These are phyloP conservation scores for Hemicentrotus pulcherrimus DNA, from an alignment of 35 echinoderm and acorn worm genomes.

Conservation along the genomic window DNA sequence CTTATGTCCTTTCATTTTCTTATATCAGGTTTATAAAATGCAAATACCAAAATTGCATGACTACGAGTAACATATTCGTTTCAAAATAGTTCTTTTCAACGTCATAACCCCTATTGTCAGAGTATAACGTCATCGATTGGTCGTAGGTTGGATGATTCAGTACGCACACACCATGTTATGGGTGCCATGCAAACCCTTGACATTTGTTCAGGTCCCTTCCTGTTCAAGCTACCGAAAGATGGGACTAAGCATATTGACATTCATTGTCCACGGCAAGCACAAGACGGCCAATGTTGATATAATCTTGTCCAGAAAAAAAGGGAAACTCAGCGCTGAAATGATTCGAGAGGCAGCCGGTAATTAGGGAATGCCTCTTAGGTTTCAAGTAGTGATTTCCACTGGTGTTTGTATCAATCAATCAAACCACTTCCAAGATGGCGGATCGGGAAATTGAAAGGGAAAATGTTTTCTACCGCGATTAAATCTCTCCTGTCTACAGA, in stretches of 20 bases:
- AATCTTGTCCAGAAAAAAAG: neutral
- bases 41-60: no score
- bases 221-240: neutral
- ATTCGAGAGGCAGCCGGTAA: neutral
- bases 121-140: no score
- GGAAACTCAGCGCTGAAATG: neutral
- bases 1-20: no score
- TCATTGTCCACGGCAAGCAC: neutral
- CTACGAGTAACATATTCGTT: no score
- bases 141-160: neutral
- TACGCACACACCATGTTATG: neutral
- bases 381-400: neutral
- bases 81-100: no score
- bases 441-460: neutral
- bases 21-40: no score
- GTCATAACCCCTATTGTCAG: no score
- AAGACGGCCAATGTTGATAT: conserved; percentile 1
- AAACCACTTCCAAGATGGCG: neutral
- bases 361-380: neutral
- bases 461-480: neutral
- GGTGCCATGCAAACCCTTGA: neutral
- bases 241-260: neutral
- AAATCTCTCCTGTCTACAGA: neutral
- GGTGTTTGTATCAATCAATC: conserved; percentile 6
- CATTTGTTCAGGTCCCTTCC: neutral